Conservation (phyloP, 1,140 invertebrate species). For the Dufourea novaeangliae region DNA sequence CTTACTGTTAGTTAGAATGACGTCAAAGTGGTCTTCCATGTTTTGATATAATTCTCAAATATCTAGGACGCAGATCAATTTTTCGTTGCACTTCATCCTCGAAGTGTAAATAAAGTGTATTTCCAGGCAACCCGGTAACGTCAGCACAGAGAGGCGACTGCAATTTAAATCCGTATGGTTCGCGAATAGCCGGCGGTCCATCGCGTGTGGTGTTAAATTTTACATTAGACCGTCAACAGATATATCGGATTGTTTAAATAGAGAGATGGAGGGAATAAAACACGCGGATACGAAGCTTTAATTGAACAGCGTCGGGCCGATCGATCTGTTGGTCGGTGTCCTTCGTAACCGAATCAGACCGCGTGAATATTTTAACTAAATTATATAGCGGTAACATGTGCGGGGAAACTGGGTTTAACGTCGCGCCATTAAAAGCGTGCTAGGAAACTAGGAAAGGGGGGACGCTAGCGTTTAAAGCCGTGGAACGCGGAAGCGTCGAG, state of each 20-base stretch:
- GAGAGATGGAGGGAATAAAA: background rate
- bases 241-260: background rate
- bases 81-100: too few relatives aligned
- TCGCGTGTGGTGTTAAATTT: background rate
- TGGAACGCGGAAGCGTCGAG: background rate
- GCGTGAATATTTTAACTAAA: conserved; percentile 33
- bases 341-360: conserved; percentile 25
- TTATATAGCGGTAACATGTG: conserved; percentile 31
- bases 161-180: background rate
- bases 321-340: background rate
- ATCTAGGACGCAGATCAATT: too few relatives aligned
- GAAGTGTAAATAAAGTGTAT: too few relatives aligned
- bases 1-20: background rate
- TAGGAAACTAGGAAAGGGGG: background rate
- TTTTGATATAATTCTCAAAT: too few relatives aligned
- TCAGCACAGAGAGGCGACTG: background rate
- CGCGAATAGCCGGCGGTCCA: background rate
- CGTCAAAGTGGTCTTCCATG: too few relatives aligned
- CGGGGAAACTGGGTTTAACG: conserved; percentile 17
- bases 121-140: too few relatives aligned
- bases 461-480: background rate
- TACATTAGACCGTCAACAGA: background rate
- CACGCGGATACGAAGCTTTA: background rate
- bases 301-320: background rate
- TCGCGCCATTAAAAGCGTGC: conserved; percentile 11